These are phyloP conservation scores for Heliothis peltigera DNA, from an alignment of 2,888 invertebrate genomes.

Conservation along the genomic window DNA sequence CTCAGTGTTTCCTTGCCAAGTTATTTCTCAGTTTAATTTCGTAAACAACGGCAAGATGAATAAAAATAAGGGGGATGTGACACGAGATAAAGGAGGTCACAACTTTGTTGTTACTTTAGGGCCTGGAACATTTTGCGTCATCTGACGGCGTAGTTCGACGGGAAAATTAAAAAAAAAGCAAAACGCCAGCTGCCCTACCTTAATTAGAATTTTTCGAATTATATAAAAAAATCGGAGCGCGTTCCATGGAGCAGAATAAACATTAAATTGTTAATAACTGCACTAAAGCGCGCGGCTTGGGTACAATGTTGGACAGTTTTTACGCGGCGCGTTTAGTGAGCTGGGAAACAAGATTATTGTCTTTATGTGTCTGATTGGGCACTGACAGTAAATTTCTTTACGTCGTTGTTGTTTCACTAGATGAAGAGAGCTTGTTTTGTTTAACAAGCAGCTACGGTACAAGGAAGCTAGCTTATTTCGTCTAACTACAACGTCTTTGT, in stretches of 20 bases:
- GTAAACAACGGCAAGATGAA: constrained; percentile 59
- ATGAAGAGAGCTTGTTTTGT: constrained; percentile 9
- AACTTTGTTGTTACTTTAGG: constrained; percentile 77
- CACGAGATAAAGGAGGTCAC: constrained; percentile 72
- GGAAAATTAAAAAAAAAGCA: constrained; percentile 85
- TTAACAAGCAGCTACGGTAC: constrained; percentile 4
- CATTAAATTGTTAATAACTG: constrained; percentile 72
- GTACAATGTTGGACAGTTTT: constrained; percentile 53
- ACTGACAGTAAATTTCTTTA: constrained; percentile 7
- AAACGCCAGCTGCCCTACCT: constrained; percentile 83
- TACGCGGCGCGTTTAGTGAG: constrained; percentile 29
- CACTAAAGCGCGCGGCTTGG: constrained; percentile 51
- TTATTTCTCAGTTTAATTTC: constrained; percentile 40
- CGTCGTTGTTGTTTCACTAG: constrained; percentile 1
- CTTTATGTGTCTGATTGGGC: constrained; percentile 28
- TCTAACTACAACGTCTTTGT: constrained; percentile 21
- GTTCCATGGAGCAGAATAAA: constrained; percentile 62
- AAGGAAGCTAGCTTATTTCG: background rate
- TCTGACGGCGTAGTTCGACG: constrained; percentile 82
- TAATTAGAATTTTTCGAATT: constrained; percentile 89
- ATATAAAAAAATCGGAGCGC: constrained; percentile 75
- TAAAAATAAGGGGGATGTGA: constrained; percentile 63
- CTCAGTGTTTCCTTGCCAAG: constrained; percentile 11
- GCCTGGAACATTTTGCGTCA: constrained; percentile 79
- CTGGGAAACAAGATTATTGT: constrained; percentile 18